Conservation (phyloP, 2,888 invertebrate genomes). For the Dryadula phaetusa region DNA sequence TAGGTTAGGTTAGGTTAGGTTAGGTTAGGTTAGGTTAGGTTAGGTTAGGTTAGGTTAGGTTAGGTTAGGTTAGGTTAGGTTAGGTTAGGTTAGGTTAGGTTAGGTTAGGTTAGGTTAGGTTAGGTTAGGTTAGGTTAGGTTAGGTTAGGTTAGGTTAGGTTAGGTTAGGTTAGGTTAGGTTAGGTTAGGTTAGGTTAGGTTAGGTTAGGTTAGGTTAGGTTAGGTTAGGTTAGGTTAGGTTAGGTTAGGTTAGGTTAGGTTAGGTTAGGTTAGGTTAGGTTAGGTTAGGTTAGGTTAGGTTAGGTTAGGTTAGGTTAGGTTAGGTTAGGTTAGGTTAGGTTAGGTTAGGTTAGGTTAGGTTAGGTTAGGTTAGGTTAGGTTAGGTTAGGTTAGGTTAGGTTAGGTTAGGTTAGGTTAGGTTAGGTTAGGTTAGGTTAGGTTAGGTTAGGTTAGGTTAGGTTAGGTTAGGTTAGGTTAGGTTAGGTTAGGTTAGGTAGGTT, state of each 20-base stretch:
- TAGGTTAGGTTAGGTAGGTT: too few species aligned
- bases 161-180: conserved; percentile 49
- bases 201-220: conserved; percentile 50
- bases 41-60: conserved; percentile 47
- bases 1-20: conserved; percentile 50
- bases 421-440: conserved; percentile 28
- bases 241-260: conserved; percentile 48
- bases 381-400: conserved; percentile 22
- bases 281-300: conserved; percentile 45
- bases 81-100: conserved; percentile 48
- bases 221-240: conserved; percentile 49
- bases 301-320: conserved; percentile 46
- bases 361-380: conserved; percentile 32
- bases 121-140: conserved; percentile 47
- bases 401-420: conserved; percentile 19
- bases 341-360: conserved; percentile 35
- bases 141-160: conserved; percentile 47
- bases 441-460: conserved; percentile 40
- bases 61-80: conserved; percentile 50
- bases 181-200: conserved; percentile 50
- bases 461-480: conserved; percentile 18
- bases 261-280: conserved; percentile 50
- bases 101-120: conserved; percentile 50
- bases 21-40: conserved; percentile 50
- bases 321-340: conserved; percentile 35